Base-by-base conservation (phyloP, 1,140 invertebrate genomes). In the Drosophila insularis region DNA sequence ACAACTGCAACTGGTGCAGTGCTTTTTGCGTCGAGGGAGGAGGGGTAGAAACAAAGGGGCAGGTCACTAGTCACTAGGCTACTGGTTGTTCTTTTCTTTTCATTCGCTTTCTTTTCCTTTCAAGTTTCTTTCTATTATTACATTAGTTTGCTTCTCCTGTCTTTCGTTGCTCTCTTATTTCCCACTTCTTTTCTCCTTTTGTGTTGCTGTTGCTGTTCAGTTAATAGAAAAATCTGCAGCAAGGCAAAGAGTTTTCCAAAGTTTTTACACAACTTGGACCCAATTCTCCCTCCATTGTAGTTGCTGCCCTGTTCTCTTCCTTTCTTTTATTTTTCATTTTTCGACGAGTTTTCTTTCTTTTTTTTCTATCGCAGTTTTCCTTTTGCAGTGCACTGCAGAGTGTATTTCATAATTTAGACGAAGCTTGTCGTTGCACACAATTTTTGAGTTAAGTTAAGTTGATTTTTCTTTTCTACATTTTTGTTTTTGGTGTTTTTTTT, bases 201-300 rank as follows among this genome's bases (percentile, higher is more conserved):
- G 1, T 50, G 55, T 71, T 75, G 73, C 37, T 62, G 71, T 46
- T n/a, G n/a, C 39, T 54, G 62, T 60, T 61, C 74, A 78, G 74
- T 78, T 78, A 78, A 78, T 78, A 78, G 74, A 78, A 78, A 78
- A 74, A 78, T 78, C 74, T 78, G 71, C 74, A 66, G 74, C 53
- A 58, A 66, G 23, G 67, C 71, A 74, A 77, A 77, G 74, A 74
- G 23, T 71, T 77, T 66, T 74, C 46, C 43, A 62, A 77, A 74
- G 40, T 65, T 77, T 77, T 27, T 58, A 14, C 35, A 2, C 11
- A 27, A 13, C 21, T 5, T 23, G 43, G 43, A 50, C 53, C 17
- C 27, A 13, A n/a, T 35, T 7, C 23, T 13, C 21, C 19, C 35
- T 10, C 37, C 31, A 50, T 37, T 37, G 35, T 37, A 35, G 35